A percentile compares a stretch with the other conserved stretches of the same genome.
phyloP scores from a whole-genome alignment of 2,113 vertebrate species.

The Mirza zaza region DNA sequence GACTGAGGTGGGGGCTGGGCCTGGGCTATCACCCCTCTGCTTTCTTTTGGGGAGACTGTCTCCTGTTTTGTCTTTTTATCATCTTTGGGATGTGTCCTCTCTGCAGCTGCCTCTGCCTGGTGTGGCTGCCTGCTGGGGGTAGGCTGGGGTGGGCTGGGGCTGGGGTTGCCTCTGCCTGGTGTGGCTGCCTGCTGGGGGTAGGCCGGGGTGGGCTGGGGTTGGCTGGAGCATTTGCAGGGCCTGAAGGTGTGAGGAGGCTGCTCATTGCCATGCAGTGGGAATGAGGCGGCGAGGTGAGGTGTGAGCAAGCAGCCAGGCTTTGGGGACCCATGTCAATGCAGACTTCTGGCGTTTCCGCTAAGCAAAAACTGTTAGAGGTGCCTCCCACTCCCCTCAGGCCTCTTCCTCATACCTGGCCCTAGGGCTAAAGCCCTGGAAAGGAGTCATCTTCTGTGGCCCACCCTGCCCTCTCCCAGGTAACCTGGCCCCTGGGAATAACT shows the following conservation, averaged over 20 bases:
- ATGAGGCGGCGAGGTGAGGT: slow-evolving; percentile 68
- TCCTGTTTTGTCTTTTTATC: neutral
- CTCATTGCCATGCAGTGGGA: slow-evolving; percentile 68
- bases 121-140: neutral
- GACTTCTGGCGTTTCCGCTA: neutral
- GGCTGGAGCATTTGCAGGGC: neutral
- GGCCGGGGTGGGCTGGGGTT: neutral
- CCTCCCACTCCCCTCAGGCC: neutral
- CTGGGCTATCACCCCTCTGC: neutral
- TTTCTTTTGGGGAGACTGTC: neutral
- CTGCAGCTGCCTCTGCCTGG: neutral
- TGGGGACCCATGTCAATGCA: neutral
- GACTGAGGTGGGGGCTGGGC: neutral
- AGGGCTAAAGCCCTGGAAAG: neutral
- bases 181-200: neutral
- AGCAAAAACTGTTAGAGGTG: neutral
- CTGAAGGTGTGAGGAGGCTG: slow-evolving; percentile 48
- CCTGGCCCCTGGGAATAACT: neutral
- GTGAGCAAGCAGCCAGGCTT: slow-evolving; percentile 47
- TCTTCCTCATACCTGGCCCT: neutral
- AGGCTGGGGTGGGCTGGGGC: neutral
- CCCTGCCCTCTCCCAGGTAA: neutral
- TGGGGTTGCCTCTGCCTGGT: neutral
- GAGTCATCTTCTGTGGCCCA: neutral
- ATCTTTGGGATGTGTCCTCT: neutral